Conservation (phyloP, 1,140 invertebrate genomes). For the Lethocerus indicus region DNA sequence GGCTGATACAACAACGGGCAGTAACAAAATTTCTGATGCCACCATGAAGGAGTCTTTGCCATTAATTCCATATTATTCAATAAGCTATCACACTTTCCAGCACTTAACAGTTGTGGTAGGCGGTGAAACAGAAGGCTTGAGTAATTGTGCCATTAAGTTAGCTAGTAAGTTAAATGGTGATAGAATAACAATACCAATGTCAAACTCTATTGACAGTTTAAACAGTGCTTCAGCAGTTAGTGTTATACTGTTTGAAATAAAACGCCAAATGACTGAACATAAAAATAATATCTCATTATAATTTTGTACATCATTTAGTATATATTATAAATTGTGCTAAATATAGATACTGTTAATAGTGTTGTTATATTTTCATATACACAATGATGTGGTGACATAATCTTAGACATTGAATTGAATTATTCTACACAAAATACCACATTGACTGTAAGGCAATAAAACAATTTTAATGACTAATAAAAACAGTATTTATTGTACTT, state of each 20-base stretch:
- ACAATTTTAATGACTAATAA: no score
- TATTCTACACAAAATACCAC: no score
- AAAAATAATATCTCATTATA: no score
- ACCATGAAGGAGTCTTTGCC: conserved; percentile 25
- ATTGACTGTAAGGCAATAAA: no score
- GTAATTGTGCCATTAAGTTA: conserved; percentile 41
- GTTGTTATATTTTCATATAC: no score
- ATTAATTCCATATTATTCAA: conserved; percentile 40
- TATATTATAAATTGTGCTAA: no score
- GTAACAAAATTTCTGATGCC: conserved; percentile 11
- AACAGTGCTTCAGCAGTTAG: conserved; percentile 67
- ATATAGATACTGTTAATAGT: no score
- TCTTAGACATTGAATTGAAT: no score
- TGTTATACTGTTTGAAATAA: conserved; percentile 72
- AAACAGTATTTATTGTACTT: no score
- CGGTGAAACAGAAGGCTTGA: conserved; percentile 77
- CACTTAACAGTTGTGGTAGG: conserved; percentile 55
- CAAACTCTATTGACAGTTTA: conserved; percentile 63
- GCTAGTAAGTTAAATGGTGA: conserved; percentile 33
- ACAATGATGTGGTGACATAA: no score
- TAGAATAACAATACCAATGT: conserved; percentile 60
- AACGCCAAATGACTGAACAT: conserved; percentile 39
- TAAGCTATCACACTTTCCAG: conserved; percentile 33
- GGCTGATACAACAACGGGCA: background rate
- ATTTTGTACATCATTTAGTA: no score